Base-by-base conservation (phyloP, 2,113 vertebrate species). In the Etia nguti region DNA sequence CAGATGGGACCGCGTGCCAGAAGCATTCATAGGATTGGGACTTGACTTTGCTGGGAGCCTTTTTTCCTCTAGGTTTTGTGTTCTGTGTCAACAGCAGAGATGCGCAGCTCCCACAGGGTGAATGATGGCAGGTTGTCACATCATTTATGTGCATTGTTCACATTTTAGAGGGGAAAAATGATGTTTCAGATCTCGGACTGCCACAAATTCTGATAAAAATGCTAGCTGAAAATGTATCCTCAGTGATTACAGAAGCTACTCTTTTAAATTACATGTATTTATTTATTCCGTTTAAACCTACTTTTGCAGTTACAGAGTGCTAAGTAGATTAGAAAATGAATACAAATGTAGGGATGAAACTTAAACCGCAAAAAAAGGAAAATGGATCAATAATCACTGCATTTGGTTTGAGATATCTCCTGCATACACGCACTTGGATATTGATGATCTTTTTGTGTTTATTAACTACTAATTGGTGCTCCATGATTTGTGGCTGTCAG, bases 391-490 rank as follows among this genome's bases (percentile, higher is more conserved):
- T 52, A 31, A 70, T 13, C 31, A 7, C 31, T 54, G 38, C 56
- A 31, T 43, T 12, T 15, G 54, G 16, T 43, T 34, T 29, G 1
- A 55, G 10, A 22, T 43, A 62, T 54, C 41, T 55, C 50, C 65
- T 54, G 18, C 11, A 22, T 18, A 16, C 50, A 31, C 3, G 59
- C 62, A 82, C 84, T 80, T 84, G 79, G 56, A 90, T 90, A 91
- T 86, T 90, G 90, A 91, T 82, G 15, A 89, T 91, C 57, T 92
- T 86, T 90, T 90, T 85, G 73, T 87, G 92, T 93, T 94, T 85
- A 89, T 94, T 88, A 89, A 65, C 82, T 82, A 57, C 82, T 94
- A 96, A 95, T 95, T 93, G 92, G 81, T 70, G 50, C 92, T 93
- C 16, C 92, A 92, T 90, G 86, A 92, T 94, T 86, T 82, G 80